phyloP scores from a whole-genome alignment of 2,113 vertebrate species.

The Notarius lentiginosus region DNA sequence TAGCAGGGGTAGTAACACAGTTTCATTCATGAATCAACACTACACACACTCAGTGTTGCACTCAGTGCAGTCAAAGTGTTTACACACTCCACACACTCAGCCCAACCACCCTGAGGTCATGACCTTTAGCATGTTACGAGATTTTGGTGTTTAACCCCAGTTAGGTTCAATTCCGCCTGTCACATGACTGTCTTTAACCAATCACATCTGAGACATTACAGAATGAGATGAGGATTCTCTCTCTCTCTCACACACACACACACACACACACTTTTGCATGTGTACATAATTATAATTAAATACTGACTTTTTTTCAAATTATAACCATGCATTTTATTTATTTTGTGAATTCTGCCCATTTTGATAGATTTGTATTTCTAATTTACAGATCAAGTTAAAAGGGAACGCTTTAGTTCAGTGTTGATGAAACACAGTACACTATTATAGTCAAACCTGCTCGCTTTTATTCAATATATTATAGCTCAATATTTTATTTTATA shows the following conservation, averaged over 20 bases:
- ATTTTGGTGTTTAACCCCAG: slow-evolving; percentile 76
- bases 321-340: background rate
- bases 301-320: background rate
- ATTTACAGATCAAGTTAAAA: too few species aligned
- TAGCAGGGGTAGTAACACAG: background rate
- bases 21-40: background rate
- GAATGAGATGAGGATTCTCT: background rate
- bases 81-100: background rate
- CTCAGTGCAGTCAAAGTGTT: background rate
- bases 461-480: too few species aligned
- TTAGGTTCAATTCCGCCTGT: slow-evolving; percentile 62
- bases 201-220: slow-evolving; percentile 62
- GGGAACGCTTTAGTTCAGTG: background rate
- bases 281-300: background rate
- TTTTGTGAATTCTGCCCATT: background rate
- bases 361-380: background rate
- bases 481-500: too few species aligned
- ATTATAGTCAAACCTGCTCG: too few species aligned
- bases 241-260: background rate
- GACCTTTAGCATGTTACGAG: slow-evolving; percentile 77
- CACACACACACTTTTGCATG: background rate
- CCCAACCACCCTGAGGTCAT: slow-evolving; percentile 43
- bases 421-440: background rate
- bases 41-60: background rate
- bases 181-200: slow-evolving; percentile 63